A percentile compares a stretch with the other conserved stretches of the same genome.
phyloP scores from a whole-genome alignment of 2,797 vertebrate genomes.

The Furcifer pardalis region DNA sequence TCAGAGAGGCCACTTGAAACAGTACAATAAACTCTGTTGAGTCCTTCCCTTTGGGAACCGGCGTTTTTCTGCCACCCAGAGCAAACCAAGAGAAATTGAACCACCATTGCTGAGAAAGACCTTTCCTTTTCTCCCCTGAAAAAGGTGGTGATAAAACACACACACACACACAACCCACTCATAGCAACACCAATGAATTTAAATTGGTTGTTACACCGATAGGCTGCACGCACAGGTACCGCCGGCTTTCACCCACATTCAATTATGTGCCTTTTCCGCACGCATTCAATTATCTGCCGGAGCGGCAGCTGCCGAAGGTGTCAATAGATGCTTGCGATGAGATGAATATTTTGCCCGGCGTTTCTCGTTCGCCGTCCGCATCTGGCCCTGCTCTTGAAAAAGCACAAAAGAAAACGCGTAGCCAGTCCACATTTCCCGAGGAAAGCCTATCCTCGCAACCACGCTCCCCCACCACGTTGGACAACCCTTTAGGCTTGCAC shows the following conservation, averaged over 20 bases:
- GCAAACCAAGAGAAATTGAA: neutral
- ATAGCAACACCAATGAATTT: fast-evolving
- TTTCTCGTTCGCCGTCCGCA: fast-evolving
- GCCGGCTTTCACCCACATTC: fast-evolving
- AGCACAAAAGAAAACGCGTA: neutral
- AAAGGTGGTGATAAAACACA: too few relatives aligned
- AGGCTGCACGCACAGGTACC: fast-evolving
- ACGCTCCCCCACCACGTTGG: conserved; percentile 1
- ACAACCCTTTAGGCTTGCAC: conserved; percentile 41
- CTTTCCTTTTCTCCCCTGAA: neutral
- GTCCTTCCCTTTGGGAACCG: neutral
- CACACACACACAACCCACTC: too few relatives aligned
- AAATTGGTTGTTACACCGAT: fast-evolving
- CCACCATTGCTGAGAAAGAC: neutral
- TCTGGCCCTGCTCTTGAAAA: neutral
- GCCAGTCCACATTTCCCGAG: conserved; percentile 2
- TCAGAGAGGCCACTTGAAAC: neutral
- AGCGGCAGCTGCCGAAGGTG: neutral
- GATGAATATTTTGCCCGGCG: neutral
- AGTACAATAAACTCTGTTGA: neutral
- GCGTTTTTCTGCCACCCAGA: too few relatives aligned
- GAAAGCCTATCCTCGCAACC: neutral
- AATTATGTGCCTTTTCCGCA: too few relatives aligned
- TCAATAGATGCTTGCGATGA: fast-evolving
- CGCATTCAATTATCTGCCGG: too few relatives aligned